Base-by-base conservation (phyloP, 2,113 vertebrate species). In the Mellivora capensis region DNA sequence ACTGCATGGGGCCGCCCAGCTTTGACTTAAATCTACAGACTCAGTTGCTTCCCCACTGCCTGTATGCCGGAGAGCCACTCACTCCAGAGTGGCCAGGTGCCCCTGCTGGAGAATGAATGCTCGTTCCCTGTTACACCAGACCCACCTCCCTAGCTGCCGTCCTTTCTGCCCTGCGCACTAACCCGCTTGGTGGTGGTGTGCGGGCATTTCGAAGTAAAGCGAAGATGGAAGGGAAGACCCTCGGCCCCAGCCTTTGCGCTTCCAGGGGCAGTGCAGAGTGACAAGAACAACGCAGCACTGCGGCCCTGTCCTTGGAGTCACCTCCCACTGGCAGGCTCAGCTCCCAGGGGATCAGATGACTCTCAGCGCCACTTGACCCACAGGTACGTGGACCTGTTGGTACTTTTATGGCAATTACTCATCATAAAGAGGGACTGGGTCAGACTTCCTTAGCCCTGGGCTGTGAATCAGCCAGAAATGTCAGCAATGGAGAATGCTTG, bases 1-100 rank as follows among this genome's bases (percentile, higher is more conserved):
- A 2, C 71, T 71, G 4, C 9, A 0, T 2, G 2, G 31, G 67
- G 47, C 4, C 0, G 3, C n/a, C n/a, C 2, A 0, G 17, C 37
- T 6, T 18, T 6, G 20, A 18, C 13, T 42, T 21, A 21, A 14
- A 61, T 52, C 57, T 27, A 11, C 14, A 13, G 4, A 10, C 34
- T 12, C 5, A 3, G 13, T 37, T 18, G 42, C 2, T 39, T 18
- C 14, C 13, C 39, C 4, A 0, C 17, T 3, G 21, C 64, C 13
- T n/a, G n/a, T n/a, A n/a, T n/a, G n/a, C n/a, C n/a, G n/a, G n/a
- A n/a, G n/a, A n/a, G n/a, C n/a, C n/a, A n/a, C n/a, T 54, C 25
- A 4, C 20, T 2, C 18, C 54, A 0, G 5, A 47, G 23, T 23
- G 21, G 29, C 15, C 27, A 47, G 42, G 21, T 11, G 6, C 39